Evolutionary conservation across 2,888 invertebrate genomes (phyloP).

Genomic region (Agrotis puta): DNA sequence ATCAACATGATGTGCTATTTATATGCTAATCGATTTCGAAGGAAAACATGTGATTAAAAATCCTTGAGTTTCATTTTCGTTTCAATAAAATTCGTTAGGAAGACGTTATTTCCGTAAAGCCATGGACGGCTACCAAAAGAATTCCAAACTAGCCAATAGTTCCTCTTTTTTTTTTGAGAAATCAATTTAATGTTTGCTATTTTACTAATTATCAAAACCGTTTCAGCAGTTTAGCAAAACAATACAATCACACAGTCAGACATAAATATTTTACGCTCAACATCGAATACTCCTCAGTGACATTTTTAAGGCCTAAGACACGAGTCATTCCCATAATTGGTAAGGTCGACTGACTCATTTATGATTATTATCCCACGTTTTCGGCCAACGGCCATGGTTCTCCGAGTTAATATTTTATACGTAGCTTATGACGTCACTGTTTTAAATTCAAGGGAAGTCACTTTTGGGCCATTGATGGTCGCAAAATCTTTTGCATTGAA

Average conservation of each 20-base stretch:
- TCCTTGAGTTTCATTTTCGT: constrained; percentile 6
- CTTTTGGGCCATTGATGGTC: constrained; percentile 12
- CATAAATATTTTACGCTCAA: background rate
- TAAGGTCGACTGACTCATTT: constrained; percentile 65
- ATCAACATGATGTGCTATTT: constrained; percentile 13
- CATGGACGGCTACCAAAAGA: background rate
- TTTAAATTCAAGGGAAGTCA: constrained; percentile 60
- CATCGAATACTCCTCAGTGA: constrained; percentile 1
- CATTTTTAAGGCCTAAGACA: constrained; percentile 19
- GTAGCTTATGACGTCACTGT: constrained; percentile 56
- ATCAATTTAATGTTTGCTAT: background rate
- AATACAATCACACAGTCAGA: background rate
- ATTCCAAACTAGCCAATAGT: background rate
- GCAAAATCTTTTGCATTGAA: constrained; percentile 7
- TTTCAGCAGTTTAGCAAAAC: background rate
- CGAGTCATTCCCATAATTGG: constrained; percentile 63
- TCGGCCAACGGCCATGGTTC: constrained; percentile 51
- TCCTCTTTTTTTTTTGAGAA: background rate
- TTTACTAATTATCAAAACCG: background rate
- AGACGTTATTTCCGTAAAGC: background rate
- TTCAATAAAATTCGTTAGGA: background rate
- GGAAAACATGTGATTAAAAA: constrained; percentile 1
- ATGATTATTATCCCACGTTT: constrained; percentile 53
- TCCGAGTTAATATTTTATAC: constrained; percentile 42
- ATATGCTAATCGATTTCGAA: constrained; percentile 28